Percentiles rank a stretch among this genome's conserved stretches.
Conservation (phyloP, 2,797 vertebrate genomes). For the Schizothorax lantsangensis region DNA sequence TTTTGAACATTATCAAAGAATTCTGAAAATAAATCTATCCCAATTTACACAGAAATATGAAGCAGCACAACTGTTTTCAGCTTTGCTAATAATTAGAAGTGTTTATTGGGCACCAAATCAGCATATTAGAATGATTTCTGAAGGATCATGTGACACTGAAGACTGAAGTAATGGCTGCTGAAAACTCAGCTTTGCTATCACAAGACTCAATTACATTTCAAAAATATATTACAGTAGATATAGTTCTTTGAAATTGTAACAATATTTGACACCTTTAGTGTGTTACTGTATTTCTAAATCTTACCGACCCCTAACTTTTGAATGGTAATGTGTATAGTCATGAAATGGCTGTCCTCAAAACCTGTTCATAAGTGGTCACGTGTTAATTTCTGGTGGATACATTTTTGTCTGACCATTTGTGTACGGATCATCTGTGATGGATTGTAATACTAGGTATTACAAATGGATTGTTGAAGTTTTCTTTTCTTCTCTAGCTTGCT, state of each 20-base stretch:
- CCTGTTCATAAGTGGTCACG: not conserved
- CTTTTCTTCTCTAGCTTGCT: not conserved
- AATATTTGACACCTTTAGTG: not conserved
- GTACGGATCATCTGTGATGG: not conserved
- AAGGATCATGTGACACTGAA: not conserved
- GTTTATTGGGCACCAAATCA: not conserved
- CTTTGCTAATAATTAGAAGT: not conserved
- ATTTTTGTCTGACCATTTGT: not conserved
- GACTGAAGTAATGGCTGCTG: not conserved
- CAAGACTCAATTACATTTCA: not conserved
- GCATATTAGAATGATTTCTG: not conserved
- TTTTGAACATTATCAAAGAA: not conserved
- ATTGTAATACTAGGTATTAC: not conserved
- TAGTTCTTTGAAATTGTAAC: not conserved
- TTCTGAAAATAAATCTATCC: not conserved
- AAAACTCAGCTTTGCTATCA: not conserved
- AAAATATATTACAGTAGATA: too few species aligned
- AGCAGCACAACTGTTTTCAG: not conserved
- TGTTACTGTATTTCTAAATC: too few species aligned
- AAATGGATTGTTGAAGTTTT: conserved; percentile 1
- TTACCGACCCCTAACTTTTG: not conserved
- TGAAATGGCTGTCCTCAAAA: not conserved
- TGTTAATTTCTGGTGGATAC: not conserved
- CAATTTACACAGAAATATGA: not conserved
- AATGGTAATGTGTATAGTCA: not conserved